A percentile compares a stretch with the other conserved stretches of the same genome.
phyloP scores from a whole-genome alignment of 2,888 invertebrate species.

The Sarcophaga variegata region DNA sequence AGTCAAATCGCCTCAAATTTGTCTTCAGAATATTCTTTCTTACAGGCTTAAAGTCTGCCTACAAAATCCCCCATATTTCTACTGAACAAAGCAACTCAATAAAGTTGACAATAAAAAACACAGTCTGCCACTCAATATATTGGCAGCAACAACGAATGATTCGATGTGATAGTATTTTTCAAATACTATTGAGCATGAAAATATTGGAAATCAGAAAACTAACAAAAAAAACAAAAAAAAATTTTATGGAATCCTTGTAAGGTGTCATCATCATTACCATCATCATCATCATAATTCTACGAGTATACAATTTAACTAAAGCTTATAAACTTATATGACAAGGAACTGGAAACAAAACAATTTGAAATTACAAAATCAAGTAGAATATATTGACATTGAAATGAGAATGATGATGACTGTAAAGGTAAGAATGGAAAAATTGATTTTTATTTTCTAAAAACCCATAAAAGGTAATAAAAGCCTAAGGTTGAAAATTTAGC shows the following conservation, averaged over 20 bases:
- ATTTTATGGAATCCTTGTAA: conserved; percentile 47
- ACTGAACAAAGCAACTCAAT: not conserved
- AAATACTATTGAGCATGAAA: not conserved
- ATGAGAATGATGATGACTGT: no score
- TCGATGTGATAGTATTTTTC: no score
- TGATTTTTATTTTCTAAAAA: no score
- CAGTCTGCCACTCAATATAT: no score
- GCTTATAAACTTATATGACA: not conserved
- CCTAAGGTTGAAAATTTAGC: no score
- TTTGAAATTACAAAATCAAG: conserved; percentile 38
- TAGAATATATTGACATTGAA: conserved; percentile 34
- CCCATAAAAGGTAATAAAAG: no score
- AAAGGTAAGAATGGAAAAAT: no score
- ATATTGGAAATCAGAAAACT: not conserved
- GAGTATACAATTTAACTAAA: no score
- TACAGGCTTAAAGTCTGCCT: not conserved
- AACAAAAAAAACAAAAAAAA: not conserved
- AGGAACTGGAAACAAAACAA: not conserved
- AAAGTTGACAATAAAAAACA: not conserved
- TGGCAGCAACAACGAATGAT: no score
- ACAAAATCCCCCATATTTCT: not conserved
- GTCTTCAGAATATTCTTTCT: no score
- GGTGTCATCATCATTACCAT: conserved; percentile 39
- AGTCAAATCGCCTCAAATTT: no score
- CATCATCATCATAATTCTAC: not conserved